Evolutionary conservation across 2,113 vertebrate genomes (phyloP), one percentile per base, ranked within the genome.

Genomic region (Alligator mississippiensis): DNA sequence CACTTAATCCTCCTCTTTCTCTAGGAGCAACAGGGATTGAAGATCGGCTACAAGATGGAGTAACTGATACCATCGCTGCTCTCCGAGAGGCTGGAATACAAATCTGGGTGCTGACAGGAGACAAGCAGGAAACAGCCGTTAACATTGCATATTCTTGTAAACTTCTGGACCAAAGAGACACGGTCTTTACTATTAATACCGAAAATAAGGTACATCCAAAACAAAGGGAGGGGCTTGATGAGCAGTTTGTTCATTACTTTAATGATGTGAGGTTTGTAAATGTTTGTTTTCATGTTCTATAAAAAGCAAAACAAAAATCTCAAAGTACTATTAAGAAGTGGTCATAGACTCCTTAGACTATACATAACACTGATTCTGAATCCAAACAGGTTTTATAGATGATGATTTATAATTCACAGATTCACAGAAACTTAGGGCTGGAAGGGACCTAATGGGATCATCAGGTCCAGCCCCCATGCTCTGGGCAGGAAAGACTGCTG

Each of bases 31-130:
- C 99, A 10, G 99, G 99, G 60, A 98, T 99, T n/a, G 99, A 99
- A 97, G 99, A 99, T 93, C 98, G 98, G 75, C 98, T 99, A 60
- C 99, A 99, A 85, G 99, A 99, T 5, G 98, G 97, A 2, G 99
- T 99, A 80, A 98, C 99, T 84, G 99, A 99, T 86, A 99, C 99
- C 47, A 97, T 99, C 1, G 62, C 97, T 8, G 98, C 99, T 5
- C 98, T 99, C 88, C 96, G 97, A 85, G 98, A 99, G 90, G 99
- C 99, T 63, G 99, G 99, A n/a, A 99, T 99, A 87, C 98, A 98
- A 94, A 97, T 99, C 87, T 99, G 99, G 99, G 98, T 99, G 92
- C 94, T 99, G 97, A 99, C 99, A 11, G 99, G 99, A 80, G 99
- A 99, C 97, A 99, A 99, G 95, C 98, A 98, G 34, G 99, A 99